Percentiles rank a stretch among this genome's conserved stretches.
phyloP scores from a whole-genome alignment of 2,113 vertebrate species.

The Alethe castanea region DNA sequence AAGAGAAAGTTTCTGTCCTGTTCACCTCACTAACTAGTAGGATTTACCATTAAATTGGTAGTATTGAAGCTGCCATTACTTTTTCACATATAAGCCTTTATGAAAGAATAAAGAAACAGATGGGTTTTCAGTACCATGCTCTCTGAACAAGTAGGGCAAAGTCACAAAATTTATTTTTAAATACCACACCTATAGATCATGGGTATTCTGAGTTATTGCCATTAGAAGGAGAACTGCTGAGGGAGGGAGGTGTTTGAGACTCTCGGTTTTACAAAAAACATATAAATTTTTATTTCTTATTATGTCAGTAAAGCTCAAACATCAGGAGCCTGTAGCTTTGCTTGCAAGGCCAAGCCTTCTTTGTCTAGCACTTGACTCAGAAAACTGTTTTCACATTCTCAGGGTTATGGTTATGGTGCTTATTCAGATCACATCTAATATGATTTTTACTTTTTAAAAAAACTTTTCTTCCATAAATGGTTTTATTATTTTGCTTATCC shows the following conservation, averaged over 20 bases:
- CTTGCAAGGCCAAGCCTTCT: neutral
- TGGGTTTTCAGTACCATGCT: neutral
- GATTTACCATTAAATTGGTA: neutral
- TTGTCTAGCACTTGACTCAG: neutral
- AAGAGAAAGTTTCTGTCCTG: neutral
- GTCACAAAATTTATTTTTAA: neutral
- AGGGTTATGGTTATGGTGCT: neutral
- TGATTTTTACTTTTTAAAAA: neutral
- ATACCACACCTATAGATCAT: accelerated
- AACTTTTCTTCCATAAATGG: too few species aligned
- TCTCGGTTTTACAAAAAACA: neutral
- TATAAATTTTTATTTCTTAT: neutral
- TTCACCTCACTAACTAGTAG: neutral
- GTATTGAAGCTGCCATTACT: neutral
- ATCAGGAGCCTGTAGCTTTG: neutral
- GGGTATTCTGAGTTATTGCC: neutral
- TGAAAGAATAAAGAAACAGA: neutral
- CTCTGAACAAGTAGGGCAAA: neutral
- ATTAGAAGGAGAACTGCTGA: neutral
- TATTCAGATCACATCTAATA: neutral
- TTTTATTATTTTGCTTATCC: neutral
- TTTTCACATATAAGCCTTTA: neutral
- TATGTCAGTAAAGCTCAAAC: neutral
- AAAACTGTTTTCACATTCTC: neutral
- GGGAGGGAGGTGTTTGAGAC: neutral